phyloP scores from a whole-genome alignment of 2,113 vertebrate species.

The Hydrolagus affinis region DNA sequence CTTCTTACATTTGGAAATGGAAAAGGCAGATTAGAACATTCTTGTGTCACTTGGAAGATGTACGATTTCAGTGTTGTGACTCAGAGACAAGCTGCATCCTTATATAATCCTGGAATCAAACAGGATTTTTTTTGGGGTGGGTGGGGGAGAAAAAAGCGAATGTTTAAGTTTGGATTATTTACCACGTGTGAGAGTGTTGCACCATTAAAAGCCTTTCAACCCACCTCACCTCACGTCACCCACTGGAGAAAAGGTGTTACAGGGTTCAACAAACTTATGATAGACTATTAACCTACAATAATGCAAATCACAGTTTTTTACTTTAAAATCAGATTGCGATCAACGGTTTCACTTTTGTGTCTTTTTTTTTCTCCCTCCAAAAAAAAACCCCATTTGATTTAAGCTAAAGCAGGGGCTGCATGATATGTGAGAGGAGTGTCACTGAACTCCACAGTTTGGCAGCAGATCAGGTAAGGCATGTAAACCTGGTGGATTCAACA shows the following conservation, averaged over 20 bases:
- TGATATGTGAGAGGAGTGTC: background rate
- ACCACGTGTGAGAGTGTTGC: background rate
- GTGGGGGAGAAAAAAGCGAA: no score
- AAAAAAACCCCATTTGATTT: background rate
- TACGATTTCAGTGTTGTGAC: background rate
- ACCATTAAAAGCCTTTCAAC: background rate
- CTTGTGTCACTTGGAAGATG: background rate
- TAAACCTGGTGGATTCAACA: no score
- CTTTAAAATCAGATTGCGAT: background rate
- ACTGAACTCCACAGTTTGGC: no score
- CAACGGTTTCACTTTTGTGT: background rate
- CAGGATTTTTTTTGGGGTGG: background rate
- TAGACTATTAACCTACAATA: no score
- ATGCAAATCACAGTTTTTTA: background rate
- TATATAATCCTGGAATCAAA: background rate
- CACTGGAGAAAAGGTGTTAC: background rate
- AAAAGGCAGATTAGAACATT: background rate
- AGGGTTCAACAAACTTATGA: background rate
- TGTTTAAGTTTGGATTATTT: background rate
- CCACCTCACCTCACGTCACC: no score
- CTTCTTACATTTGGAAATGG: background rate
- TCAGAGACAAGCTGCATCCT: background rate
- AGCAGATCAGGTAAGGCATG: no score
- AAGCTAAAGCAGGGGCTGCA: background rate
- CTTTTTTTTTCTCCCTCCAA: background rate